Base-by-base conservation (phyloP, 2,888 invertebrate genomes). In the Eretmocerus hayati region DNA sequence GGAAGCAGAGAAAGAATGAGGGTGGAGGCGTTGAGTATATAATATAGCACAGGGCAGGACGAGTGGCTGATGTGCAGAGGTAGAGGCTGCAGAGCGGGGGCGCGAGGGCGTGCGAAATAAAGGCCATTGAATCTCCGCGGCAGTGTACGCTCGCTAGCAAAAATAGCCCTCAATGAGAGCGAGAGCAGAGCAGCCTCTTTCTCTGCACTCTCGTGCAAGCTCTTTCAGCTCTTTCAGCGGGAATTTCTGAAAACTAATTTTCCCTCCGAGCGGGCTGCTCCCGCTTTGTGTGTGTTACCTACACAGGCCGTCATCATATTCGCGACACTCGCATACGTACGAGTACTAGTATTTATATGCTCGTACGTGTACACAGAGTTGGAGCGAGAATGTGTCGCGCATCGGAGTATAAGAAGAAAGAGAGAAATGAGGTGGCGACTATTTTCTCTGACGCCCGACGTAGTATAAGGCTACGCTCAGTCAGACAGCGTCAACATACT, bases 241-340 rank as follows among this genome's bases (percentile, higher is more conserved):
- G 67, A 69, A 66, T 64, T 63, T 69, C 66, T 69, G 69, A 69
- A 69, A 69, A 69, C 69, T 69, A 69, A 69, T 69, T 69, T 69
- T 69, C 69, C 52, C 61, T 65, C 62, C 62, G 58, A 50, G 50
- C 40, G 50, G 43, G n/a, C 33, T 33, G 9, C 33, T 33, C 33
- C 15, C 26, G 1, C 26, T 26, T 6, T 26, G 8, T 26, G 26
- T 26, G 26, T 26, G 26, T 26, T 11, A n/a, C n/a, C n/a, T n/a
- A n/a, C n/a, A n/a, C n/a, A n/a, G n/a, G n/a, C n/a, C n/a, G n/a
- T n/a, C n/a, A n/a, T n/a, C n/a, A n/a, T n/a, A n/a, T n/a, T n/a
- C n/a, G n/a, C n/a, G n/a, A n/a, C n/a, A n/a, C n/a, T n/a, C n/a
- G n/a, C n/a, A n/a, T n/a, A n/a, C 11, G 26, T 26, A 11, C 11